phyloP scores from a whole-genome alignment of 2,888 invertebrate genomes.

The Thera obeliscata region DNA sequence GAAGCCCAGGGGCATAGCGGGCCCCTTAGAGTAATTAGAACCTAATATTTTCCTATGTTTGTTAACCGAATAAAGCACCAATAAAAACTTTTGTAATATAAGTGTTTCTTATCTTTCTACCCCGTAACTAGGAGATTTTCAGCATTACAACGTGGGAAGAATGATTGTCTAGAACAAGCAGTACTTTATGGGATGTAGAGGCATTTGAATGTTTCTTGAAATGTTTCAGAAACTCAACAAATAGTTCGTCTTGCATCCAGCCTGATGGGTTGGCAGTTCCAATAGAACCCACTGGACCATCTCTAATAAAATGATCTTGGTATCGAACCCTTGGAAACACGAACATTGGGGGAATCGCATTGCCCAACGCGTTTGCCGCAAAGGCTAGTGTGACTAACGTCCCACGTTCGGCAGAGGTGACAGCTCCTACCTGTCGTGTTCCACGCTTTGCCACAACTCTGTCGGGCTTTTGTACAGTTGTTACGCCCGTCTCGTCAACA shows the following conservation, averaged over 20 bases:
- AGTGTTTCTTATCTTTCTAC: too few species aligned
- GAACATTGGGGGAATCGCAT: neutral
- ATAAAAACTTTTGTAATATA: too few species aligned
- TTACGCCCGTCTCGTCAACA: neutral
- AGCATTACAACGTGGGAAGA: neutral
- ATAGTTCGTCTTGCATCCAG: neutral
- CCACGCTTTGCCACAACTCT: neutral
- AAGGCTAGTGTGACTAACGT: neutral
- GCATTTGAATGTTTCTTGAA: neutral
- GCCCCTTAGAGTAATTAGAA: too few species aligned
- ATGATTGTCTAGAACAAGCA: neutral
- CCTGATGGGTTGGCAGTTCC: conserved; percentile 2
- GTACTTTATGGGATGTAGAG: neutral
- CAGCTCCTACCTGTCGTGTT: neutral
- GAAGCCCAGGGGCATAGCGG: too few species aligned
- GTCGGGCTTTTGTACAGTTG: conserved; percentile 1
- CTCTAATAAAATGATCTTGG: neutral
- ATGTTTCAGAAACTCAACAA: neutral
- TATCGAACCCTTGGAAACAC: neutral
- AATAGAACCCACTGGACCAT: conserved; percentile 1
- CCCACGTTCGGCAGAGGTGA: neutral
- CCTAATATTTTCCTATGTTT: too few species aligned
- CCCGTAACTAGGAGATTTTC: too few species aligned
- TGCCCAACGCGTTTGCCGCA: neutral
- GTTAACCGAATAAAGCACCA: neutral